Evolutionary conservation across 2,888 invertebrate genomes (phyloP).

Genomic region (Agapostemon virescens): DNA sequence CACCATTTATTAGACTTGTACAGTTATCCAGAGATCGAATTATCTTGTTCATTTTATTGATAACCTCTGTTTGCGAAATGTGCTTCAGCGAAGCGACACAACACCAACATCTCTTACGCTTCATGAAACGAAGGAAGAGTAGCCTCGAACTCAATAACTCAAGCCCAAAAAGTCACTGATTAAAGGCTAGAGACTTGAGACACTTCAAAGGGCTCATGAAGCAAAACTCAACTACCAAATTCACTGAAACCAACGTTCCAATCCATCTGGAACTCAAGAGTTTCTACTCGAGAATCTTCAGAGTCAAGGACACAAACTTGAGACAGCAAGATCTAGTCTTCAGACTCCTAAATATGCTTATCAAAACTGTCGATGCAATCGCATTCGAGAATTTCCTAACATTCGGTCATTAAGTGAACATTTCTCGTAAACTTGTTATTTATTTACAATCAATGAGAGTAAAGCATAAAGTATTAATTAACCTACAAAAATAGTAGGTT

Average conservation of each 20-base stretch:
- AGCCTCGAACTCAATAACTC: background rate
- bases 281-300: background rate
- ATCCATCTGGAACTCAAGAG: background rate
- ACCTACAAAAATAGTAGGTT: background rate
- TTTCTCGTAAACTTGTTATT: background rate
- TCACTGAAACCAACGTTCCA: background rate
- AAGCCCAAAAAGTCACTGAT: background rate
- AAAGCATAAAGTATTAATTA: background rate
- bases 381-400: background rate
- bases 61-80: too few species aligned
- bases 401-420: too few species aligned
- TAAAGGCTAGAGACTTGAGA: background rate
- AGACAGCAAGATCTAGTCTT: background rate
- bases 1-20: too few species aligned
- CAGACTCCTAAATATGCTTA: background rate
- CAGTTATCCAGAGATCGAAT: too few species aligned
- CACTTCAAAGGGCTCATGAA: background rate
- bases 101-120: background rate
- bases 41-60: too few species aligned
- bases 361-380: background rate
- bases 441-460: background rate
- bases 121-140: background rate
- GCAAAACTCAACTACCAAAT: background rate
- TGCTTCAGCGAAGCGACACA: too few species aligned
- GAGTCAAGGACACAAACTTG: conserved; percentile 1